These are phyloP conservation scores for Sthenelais limicola DNA, from an alignment of 2,888 invertebrate species.

Conservation along the genomic window DNA sequence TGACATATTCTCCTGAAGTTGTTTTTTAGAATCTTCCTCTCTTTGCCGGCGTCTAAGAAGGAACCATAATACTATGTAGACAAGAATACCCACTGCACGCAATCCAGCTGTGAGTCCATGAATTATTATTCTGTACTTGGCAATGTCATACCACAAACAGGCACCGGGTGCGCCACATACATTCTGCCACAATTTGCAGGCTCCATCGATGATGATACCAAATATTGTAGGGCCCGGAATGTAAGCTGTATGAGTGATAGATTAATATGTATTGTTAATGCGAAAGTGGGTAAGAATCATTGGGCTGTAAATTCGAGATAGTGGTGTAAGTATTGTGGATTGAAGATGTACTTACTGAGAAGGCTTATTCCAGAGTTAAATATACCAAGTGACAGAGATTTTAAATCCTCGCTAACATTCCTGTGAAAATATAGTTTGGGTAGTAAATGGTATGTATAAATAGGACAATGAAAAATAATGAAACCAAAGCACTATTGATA, in stretches of 20 bases:
- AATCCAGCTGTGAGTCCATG: neutral
- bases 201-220: neutral
- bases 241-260: neutral
- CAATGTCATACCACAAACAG: constrained; percentile 1
- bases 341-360: constrained; percentile 3
- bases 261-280: neutral
- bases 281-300: too few species aligned
- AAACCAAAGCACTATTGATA: too few species aligned
- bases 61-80: neutral
- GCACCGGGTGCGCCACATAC: neutral
- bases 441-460: neutral
- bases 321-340: too few species aligned
- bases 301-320: too few species aligned
- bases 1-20: constrained; percentile 3
- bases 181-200: neutral
- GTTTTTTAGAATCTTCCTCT: neutral
- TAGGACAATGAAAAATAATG: too few species aligned
- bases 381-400: neutral
- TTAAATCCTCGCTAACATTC: neutral
- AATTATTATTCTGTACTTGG: neutral
- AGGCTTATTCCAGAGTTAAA: neutral
- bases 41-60: constrained; percentile 2
- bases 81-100: neutral
- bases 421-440: neutral
- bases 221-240: constrained; percentile 1